phyloP scores from a whole-genome alignment of 2,113 vertebrate species.

The Festucalex cinctus region DNA sequence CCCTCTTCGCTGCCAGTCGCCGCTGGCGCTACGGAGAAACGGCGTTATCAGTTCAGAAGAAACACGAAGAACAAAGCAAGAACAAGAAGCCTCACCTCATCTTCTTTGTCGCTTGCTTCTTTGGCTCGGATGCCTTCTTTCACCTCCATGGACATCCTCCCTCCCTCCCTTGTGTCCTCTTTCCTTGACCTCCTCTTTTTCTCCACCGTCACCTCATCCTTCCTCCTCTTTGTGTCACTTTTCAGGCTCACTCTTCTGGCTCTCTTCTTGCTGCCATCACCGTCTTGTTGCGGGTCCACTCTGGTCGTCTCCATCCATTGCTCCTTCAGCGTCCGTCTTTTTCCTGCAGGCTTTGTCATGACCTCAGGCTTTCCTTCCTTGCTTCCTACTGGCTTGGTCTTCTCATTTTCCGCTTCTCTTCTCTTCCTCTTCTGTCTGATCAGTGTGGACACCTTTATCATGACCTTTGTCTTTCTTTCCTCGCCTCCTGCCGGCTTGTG shows the following conservation, averaged over 20 bases:
- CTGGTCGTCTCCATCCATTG: neutral
- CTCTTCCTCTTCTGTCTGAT: neutral
- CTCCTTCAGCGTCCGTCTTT: neutral
- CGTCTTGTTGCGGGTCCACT: neutral
- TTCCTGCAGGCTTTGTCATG: neutral
- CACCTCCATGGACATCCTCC: neutral
- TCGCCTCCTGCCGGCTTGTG: too few species aligned
- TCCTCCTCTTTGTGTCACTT: neutral
- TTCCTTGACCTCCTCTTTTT: neutral
- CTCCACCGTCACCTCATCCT: neutral
- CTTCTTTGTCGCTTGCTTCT: neutral
- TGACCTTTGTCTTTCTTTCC: too few species aligned
- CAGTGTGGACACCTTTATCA: too few species aligned
- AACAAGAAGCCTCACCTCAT: slow-evolving; percentile 37
- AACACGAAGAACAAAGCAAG: neutral
- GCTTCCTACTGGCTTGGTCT: neutral
- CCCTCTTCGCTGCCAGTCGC: slow-evolving; percentile 64
- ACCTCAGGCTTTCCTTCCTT: neutral
- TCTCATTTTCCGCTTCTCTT: neutral
- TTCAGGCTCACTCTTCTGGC: neutral
- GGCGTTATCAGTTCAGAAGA: too few species aligned
- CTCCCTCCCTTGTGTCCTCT: neutral
- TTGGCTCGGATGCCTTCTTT: neutral
- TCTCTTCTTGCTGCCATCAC: neutral
- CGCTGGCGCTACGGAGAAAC: slow-evolving; percentile 13